Percentiles rank a stretch among this genome's conserved stretches.
Evolutionary conservation across 2,888 invertebrate genomes (phyloP).

Genomic region (Helicoverpa assulta): DNA sequence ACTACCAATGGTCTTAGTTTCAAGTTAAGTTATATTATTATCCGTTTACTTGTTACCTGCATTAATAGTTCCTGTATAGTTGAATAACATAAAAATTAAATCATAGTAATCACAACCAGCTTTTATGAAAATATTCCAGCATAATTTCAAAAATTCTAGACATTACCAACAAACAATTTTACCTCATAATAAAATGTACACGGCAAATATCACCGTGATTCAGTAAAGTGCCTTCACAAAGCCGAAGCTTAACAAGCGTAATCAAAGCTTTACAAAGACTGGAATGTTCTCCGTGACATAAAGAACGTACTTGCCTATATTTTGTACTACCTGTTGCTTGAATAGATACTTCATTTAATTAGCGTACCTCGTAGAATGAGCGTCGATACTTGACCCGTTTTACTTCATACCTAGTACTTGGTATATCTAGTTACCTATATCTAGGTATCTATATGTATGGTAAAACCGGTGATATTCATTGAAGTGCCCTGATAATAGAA

Average conservation of each 20-base stretch:
- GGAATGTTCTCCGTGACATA: slow-evolving; percentile 4
- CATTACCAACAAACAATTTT: neutral
- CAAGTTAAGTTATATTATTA: too few species aligned
- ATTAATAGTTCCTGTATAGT: neutral
- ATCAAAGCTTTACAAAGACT: neutral
- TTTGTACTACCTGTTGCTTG: slow-evolving; percentile 32
- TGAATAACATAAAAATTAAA: neutral
- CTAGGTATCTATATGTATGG: slow-evolving; percentile 13
- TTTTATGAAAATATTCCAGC: neutral
- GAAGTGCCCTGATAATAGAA: slow-evolving; percentile 51
- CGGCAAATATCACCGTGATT: neutral
- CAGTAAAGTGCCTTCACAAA: neutral
- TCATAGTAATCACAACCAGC: neutral
- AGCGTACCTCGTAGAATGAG: slow-evolving; percentile 35
- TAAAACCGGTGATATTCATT: slow-evolving; percentile 28
- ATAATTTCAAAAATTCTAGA: neutral
- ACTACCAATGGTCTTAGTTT: too few species aligned
- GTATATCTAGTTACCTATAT: slow-evolving; percentile 17
- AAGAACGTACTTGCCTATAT: slow-evolving; percentile 4
- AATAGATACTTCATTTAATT: slow-evolving; percentile 41
- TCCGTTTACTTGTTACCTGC: too few species aligned
- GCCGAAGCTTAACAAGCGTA: neutral
- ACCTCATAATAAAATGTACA: neutral
- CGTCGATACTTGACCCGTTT: slow-evolving; percentile 51
- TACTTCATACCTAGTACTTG: slow-evolving; percentile 29